These are phyloP conservation scores for Apostichopus parvimensis DNA, from an alignment of 35 echinoderm and acorn worm species.

Conservation along the genomic window DNA sequence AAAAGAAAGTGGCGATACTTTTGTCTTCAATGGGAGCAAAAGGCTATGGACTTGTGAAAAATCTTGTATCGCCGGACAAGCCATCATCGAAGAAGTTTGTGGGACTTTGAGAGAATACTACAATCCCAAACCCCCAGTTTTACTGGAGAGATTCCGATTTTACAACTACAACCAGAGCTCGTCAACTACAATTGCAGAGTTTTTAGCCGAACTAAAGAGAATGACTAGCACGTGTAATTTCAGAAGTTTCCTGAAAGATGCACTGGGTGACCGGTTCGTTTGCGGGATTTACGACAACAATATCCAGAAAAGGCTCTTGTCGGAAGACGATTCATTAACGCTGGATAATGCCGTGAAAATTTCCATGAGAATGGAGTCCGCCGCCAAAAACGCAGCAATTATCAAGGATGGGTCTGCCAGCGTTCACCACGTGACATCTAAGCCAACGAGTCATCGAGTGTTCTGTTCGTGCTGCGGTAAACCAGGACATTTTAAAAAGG, in stretches of 20 bases:
- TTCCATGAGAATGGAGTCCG: conserved; percentile 36
- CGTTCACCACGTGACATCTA: background rate
- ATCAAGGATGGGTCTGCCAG: background rate
- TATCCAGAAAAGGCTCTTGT: conserved; percentile 36
- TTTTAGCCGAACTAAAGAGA: background rate
- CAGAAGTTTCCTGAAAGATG: background rate
- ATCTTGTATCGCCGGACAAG: background rate
- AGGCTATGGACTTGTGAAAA: conserved; percentile 38
- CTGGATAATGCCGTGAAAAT: conserved; percentile 34
- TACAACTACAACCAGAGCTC: background rate
- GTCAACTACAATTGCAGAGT: background rate
- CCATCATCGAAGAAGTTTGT: conserved; percentile 12
- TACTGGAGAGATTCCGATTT: conserved; percentile 23
- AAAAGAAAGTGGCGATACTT: conserved; percentile 17
- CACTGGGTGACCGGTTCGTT: conserved; percentile 27
- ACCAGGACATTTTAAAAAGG: background rate
- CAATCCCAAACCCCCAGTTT: conserved; percentile 35
- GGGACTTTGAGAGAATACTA: background rate
- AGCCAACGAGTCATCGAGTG: background rate
- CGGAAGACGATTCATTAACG: background rate
- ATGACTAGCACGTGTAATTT: conserved; percentile 25
- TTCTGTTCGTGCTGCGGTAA: conserved; percentile 25
- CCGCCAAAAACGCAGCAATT: conserved; percentile 10
- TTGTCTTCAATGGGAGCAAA: conserved; percentile 43
- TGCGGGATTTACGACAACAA: background rate